Base-by-base conservation (phyloP, 2,888 invertebrate genomes). In the Agriopis leucophaearia region DNA sequence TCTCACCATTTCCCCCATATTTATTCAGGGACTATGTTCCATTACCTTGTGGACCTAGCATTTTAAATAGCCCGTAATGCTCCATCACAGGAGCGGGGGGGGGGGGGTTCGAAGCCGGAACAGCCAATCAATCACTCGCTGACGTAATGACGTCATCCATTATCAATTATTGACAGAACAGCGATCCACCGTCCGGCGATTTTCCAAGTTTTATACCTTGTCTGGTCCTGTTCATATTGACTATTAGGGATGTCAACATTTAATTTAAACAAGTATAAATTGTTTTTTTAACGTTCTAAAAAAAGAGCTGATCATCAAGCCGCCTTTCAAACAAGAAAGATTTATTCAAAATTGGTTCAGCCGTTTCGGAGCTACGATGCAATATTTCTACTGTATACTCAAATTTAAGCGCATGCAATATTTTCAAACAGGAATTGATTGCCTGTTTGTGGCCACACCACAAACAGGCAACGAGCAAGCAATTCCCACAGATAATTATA, bases 111-210 rank as follows among this genome's bases (percentile, higher is more conserved):
- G 44, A 9, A 64, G 74, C 80, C 84, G 84, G 86, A 86, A 83
- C 82, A 81, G 76, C 87, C 88, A 90, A 93, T 93, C 92, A 90
- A 92, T 93, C 93, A 92, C 87, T 35, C 75, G 75, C 85, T 87
- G 90, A 90, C 90, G 86, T 90, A 89, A 91, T 92, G 90, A 90
- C 91, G 91, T 91, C 92, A 92, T 92, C 92, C 91, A 92, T 92
- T 92, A 92, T 91, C 92, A 92, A 93, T 93, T 92, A 92, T 91
- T 91, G 92, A 91, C 92, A 88, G 89, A 84, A 86, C 87, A 87
- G 81, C 86, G 88, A 86, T 87, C 87, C 86, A 85, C 83, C 86
- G 85, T 82, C 86, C 85, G 82, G 79, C 85, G 84, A 88, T 90
- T 90, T 88, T 87, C 87, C 88, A 88, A 89, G 88, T 88, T 88